A percentile compares a stretch with the other conserved stretches of the same genome.
Evolutionary conservation across 2,797 vertebrate genomes (phyloP).

Genomic region (Pteronotus mesoamericanus): DNA sequence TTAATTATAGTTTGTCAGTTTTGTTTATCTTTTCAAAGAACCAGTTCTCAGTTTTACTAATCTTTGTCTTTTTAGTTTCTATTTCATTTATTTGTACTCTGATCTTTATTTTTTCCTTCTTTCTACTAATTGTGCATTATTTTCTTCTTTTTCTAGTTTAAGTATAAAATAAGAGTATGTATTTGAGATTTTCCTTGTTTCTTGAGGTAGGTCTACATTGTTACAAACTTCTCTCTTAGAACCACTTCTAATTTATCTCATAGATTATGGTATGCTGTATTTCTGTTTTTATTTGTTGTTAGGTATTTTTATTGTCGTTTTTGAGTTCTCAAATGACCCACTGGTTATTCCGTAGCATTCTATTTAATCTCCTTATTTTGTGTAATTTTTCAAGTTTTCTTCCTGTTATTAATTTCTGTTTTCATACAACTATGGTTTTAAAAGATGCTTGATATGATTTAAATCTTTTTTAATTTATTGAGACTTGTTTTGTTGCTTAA

Average conservation of each 20-base stretch:
- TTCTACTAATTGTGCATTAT: neutral
- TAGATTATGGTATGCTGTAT: neutral
- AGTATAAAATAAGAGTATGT: neutral
- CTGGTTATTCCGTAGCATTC: neutral
- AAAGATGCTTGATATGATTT: neutral
- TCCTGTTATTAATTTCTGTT: neutral
- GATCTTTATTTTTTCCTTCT: neutral
- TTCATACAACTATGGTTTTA: neutral
- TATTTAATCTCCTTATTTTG: neutral
- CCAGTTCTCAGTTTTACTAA: neutral
- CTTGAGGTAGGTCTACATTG: neutral
- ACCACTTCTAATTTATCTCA: neutral
- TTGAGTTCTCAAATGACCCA: neutral
- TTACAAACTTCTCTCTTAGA: neutral
- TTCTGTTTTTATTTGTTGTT: neutral
- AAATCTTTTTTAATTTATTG: neutral
- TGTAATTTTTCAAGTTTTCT: neutral
- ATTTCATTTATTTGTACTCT: neutral
- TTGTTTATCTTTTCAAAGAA: neutral
- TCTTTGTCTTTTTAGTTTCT: neutral
- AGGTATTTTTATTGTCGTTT: neutral
- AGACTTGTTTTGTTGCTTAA: neutral
- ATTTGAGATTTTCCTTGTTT: neutral
- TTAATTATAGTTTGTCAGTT: neutral
- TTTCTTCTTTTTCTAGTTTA: neutral